These are phyloP conservation scores for Mylabris sibirica DNA, from an alignment of 2,888 invertebrate genomes.

Conservation along the genomic window DNA sequence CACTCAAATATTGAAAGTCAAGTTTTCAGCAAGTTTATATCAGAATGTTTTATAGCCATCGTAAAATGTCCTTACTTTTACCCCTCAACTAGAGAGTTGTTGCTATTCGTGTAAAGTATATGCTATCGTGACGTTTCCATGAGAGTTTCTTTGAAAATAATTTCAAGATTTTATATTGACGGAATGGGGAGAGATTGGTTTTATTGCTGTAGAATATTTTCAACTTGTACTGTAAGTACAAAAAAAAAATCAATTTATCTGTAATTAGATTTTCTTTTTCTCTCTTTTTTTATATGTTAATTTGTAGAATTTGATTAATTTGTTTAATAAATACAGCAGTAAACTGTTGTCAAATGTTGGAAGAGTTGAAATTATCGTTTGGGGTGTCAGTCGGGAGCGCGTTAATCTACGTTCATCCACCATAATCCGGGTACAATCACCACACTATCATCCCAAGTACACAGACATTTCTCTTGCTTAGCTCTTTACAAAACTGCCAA, in stretches of 20 bases:
- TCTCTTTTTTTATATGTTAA: neutral
- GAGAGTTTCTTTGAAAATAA: slow-evolving; percentile 9
- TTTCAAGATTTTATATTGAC: slow-evolving; percentile 10
- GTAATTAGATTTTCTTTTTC: neutral
- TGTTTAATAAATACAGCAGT: neutral
- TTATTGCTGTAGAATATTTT: neutral
- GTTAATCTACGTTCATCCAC: slow-evolving; percentile 55
- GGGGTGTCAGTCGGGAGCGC: slow-evolving; percentile 43
- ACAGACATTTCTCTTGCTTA: slow-evolving; percentile 49
- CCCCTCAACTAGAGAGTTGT: neutral
- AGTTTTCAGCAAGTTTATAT: slow-evolving; percentile 22
- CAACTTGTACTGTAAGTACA: neutral
- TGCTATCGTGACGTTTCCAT: neutral
- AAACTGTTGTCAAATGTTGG: slow-evolving; percentile 12
- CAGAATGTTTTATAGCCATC: slow-evolving; percentile 17
- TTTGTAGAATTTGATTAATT: neutral
- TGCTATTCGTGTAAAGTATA: neutral
- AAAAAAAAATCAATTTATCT: neutral
- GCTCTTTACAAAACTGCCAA: neutral
- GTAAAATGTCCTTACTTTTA: slow-evolving; percentile 17
- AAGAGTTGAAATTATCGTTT: slow-evolving; percentile 30
- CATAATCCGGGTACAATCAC: slow-evolving; percentile 55
- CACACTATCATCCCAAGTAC: slow-evolving; percentile 52
- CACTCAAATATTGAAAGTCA: slow-evolving; percentile 36
- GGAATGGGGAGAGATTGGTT: neutral